Base-by-base conservation (phyloP, 1,140 invertebrate species). In the Drosophila simulans region DNA sequence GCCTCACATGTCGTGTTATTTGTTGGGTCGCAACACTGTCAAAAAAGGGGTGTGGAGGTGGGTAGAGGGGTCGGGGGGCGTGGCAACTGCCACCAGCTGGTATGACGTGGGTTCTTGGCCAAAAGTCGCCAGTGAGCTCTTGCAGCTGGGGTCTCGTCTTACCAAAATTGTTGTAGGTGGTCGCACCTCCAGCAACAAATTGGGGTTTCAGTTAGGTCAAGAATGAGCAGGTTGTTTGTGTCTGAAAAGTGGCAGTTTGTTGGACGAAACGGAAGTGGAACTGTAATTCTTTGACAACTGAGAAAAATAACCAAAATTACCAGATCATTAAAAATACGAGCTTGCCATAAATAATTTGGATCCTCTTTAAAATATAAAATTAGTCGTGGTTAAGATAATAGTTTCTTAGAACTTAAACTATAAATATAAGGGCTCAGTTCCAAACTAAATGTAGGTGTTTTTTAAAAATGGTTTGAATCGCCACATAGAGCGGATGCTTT, bases 71-170 rank as follows among this genome's bases (percentile, higher is more conserved):
- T 37, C 22, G 52, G 35, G 68, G 42, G 62, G 72, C 40, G 37
- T 54, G 48, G 52, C 54, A 54, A 45, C 40, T 56, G 74, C 63
- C 74, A 82, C 46, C 82, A 88, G 78, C 68, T 86, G 82, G 74
- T 58, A 65, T 68, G 74, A 70, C 62, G 64, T 59, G 68, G 60
- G 59, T 66, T 66, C 55, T 70, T 51, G 48, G 25, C 54, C 37
- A 39, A 43, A 40, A 49, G 31, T 22, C 12, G 55, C 42, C 55
- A 34, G 42, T 42, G 31, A 39, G 39, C 39, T 8, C 40, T 43
- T 4, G 27, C 65, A 57, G 57, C 45, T 55, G 51, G 43, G 25
- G 31, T 52, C 49, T 72, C 55, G 22, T 43, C 57, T 48, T 35
- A 74, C 45, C 48, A 17, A 66, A 64, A 34, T 34, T 37, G 51